Evolutionary conservation across 2,888 invertebrate species (phyloP).

Genomic region (Laothoe populi): DNA sequence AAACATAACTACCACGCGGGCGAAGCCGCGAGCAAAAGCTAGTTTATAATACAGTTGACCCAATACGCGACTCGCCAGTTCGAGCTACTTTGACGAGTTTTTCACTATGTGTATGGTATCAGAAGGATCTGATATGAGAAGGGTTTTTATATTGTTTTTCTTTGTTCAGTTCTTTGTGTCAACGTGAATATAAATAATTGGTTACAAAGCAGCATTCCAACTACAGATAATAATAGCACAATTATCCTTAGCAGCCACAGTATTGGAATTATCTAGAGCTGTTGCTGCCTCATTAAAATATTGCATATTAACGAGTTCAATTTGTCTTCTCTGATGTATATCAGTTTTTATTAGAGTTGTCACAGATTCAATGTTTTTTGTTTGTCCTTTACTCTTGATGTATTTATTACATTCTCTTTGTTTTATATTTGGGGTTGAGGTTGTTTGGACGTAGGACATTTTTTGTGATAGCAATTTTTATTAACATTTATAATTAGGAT

Average conservation of each 20-base stretch:
- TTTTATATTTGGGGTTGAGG: neutral
- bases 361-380: neutral
- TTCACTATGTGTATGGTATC: too few species aligned
- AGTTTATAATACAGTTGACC: too few species aligned
- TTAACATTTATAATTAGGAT: neutral
- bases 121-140: neutral
- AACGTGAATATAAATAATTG: neutral
- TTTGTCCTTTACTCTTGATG: neutral
- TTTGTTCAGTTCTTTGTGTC: neutral
- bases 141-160: neutral
- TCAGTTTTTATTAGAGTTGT: neutral
- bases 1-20: too few species aligned
- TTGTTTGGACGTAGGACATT: neutral
- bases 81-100: too few species aligned
- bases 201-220: neutral
- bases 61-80: too few species aligned
- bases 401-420: neutral
- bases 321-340: slow-evolving; percentile 4
- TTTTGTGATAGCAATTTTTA: neutral
- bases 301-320: slow-evolving; percentile 21
- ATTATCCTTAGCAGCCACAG: neutral
- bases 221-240: slow-evolving; percentile 4
- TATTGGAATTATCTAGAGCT: slow-evolving; percentile 2
- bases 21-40: too few species aligned
- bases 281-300: neutral